Conservation (phyloP, 2,888 invertebrate genomes). For the Ophraella communa region DNA sequence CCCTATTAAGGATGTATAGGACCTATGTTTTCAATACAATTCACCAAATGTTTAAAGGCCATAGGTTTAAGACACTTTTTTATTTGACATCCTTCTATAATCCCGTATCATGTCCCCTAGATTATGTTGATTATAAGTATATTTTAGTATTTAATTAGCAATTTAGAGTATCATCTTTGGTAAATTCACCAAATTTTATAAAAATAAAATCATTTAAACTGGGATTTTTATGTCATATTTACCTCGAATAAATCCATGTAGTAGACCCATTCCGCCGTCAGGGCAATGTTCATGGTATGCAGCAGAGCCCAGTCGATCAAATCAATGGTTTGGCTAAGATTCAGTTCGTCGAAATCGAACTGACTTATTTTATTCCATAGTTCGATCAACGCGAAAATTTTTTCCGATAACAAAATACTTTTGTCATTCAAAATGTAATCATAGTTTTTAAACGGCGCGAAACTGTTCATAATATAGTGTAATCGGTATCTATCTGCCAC, state of each 20-base stretch:
- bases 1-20: no score
- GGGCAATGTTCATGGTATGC: constrained; percentile 54
- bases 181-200: no score
- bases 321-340: constrained; percentile 49
- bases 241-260: constrained; percentile 46
- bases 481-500: not conserved
- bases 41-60: no score
- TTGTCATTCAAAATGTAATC: constrained; percentile 53
- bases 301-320: constrained; percentile 56
- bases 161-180: not conserved
- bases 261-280: constrained; percentile 55
- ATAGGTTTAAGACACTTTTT: no score
- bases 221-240: no score
- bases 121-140: no score
- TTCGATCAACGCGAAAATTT: constrained; percentile 50
- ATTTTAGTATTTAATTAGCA: no score
- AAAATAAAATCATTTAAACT: not conserved
- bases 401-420: constrained; percentile 48
- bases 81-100: no score
- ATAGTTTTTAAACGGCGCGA: constrained; percentile 48
- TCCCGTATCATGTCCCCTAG: no score
- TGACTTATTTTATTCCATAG: constrained; percentile 51
- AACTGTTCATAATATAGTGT: constrained; percentile 12
- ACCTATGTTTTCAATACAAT: no score
- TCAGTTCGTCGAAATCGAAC: constrained; percentile 45